Percentiles rank a stretch among this genome's conserved stretches.
Conservation (phyloP, 2,888 invertebrate species). For the Tolmerus cingulatus region DNA sequence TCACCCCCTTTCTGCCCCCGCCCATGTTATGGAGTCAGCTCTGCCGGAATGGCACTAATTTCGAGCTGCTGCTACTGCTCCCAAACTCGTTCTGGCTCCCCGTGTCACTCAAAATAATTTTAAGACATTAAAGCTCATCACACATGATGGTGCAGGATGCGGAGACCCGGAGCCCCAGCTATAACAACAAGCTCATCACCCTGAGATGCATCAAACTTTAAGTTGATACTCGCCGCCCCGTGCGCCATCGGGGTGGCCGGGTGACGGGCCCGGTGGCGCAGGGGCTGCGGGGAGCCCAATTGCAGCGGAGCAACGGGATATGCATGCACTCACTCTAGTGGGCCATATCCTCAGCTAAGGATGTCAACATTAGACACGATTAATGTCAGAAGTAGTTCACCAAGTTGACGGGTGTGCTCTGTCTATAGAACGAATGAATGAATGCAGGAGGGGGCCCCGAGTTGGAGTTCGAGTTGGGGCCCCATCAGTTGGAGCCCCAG, state of each 20-base stretch:
- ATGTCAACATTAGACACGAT: constrained; percentile 43
- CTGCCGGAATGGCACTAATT: not conserved
- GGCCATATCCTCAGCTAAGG: constrained; percentile 31
- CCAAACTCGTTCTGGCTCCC: not conserved
- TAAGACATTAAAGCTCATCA: constrained; percentile 35
- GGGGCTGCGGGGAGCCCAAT: not conserved
- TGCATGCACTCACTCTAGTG: not conserved
- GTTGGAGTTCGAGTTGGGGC: not conserved
- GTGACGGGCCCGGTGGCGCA: not conserved
- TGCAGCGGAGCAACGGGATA: not conserved
- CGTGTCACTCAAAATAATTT: constrained; percentile 34
- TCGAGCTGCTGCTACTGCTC: not conserved
- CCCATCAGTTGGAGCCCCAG: not conserved
- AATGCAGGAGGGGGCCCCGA: not conserved
- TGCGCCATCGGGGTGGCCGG: not conserved
- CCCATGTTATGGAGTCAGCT: not conserved
- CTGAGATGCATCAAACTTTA: constrained; percentile 32
- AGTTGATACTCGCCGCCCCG: constrained; percentile 17
- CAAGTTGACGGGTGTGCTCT: constrained; percentile 38
- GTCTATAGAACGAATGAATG: constrained; percentile 29
- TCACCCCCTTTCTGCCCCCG: not conserved
- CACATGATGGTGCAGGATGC: constrained; percentile 6
- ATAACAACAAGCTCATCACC: constrained; percentile 35
- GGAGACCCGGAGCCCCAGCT: not conserved
- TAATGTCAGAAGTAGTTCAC: constrained; percentile 41